Evolutionary conservation across 2,113 vertebrate genomes (phyloP), one percentile per base, ranked within the genome.

Genomic region (Dipodomys merriami): DNA sequence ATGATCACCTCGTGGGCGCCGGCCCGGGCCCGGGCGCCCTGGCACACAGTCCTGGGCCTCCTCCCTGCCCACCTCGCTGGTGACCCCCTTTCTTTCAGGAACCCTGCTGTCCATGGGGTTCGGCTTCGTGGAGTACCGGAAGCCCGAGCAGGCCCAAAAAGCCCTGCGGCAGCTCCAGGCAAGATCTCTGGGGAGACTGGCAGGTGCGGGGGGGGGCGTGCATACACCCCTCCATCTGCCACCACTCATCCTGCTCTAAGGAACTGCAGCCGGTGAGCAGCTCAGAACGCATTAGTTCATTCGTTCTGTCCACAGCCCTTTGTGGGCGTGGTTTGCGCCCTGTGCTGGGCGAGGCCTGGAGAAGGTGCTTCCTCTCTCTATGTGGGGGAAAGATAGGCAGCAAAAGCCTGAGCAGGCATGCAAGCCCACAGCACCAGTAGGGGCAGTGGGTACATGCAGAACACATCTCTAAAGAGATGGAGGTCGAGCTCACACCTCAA

Each of bases 101-200:
- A 90, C 93, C 3, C 90, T 98, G 72, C 98, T 99, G 3, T 99
- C 99, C 12, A 99, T 99, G 99, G 99, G 99, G 27, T 99, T 99
- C 82, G 99, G 99, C 0, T 99, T 99, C 96, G 98, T 99, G 95
- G 98, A 99, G 72, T 99, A 99, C 97, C 98, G 94, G 97, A 99
- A 98, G 71, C 98, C 99, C 0, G 98, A 99, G 91, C 96, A 98
- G 0, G 99, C 99, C 62, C 98, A 99, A 97, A 99, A 99, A 91
- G 99, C 99, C 8, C 97, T 99, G 91, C 98, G 97, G 82, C 98
- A 96, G 92, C 98, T 99, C 2, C 99, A 99, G 99, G 99, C 99
- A 98, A 90, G 25, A 57, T 57, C 53, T 3, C 53, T 57, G 53
- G 53, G 53, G 53, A 57, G 11, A 16, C 53, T 57, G 53, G 53